These are phyloP conservation scores for Ptychobarbus kaznakovi DNA, from an alignment of 2,797 vertebrate species.

Conservation along the genomic window DNA sequence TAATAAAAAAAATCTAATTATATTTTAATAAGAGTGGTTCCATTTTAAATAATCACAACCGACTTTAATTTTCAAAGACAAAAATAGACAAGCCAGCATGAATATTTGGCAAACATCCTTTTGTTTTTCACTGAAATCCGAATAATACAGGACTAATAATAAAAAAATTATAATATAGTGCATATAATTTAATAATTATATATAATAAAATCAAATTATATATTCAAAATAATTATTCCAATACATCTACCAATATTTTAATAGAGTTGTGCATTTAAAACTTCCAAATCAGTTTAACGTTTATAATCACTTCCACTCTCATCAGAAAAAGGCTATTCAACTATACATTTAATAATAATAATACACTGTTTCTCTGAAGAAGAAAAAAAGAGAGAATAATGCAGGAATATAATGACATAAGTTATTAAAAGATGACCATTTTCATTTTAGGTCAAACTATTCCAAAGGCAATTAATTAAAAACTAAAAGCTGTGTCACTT, in stretches of 20 bases:
- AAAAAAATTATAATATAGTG: neutral
- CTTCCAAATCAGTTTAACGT: neutral
- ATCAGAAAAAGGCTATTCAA: neutral
- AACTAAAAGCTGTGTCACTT: neutral
- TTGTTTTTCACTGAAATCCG: neutral
- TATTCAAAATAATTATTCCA: neutral
- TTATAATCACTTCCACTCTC: neutral
- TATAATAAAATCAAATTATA: neutral
- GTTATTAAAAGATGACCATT: neutral
- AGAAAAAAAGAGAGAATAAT: neutral
- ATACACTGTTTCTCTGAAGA: neutral
- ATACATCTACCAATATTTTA: neutral
- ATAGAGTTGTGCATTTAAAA: neutral
- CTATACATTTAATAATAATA: neutral
- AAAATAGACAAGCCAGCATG: no score
- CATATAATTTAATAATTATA: neutral
- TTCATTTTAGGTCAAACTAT: neutral
- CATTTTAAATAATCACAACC: neutral
- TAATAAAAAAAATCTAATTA: neutral
- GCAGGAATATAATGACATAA: neutral
- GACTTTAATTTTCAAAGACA: no score
- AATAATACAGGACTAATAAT: neutral
- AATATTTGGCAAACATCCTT: neutral
- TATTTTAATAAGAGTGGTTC: neutral
- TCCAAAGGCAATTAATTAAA: constrained; percentile 6